These are phyloP conservation scores for Bombus impatiens DNA, from an alignment of 1,140 invertebrate species.

Conservation along the genomic window DNA sequence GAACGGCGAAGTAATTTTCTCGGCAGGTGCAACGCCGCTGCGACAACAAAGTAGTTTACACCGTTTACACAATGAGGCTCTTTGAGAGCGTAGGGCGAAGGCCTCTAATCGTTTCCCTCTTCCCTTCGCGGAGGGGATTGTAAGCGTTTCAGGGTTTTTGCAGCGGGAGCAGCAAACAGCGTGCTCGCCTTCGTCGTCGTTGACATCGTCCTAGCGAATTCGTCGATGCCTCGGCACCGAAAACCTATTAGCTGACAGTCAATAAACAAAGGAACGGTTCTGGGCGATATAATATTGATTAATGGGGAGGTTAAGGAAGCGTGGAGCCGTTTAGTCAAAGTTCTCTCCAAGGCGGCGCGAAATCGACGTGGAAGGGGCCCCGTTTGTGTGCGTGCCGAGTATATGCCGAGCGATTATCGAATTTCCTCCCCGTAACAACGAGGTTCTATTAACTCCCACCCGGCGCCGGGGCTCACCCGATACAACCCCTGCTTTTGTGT, in stretches of 20 bases:
- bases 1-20: constrained; percentile 61
- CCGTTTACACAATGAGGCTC: constrained; percentile 65
- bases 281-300: constrained; percentile 83
- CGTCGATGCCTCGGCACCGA: constrained; percentile 68
- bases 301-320: constrained; percentile 83
- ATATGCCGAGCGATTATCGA: constrained; percentile 83
- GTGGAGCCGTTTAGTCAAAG: constrained; percentile 83
- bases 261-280: constrained; percentile 83
- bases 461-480: constrained; percentile 75
- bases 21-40: constrained; percentile 55
- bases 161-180: constrained; percentile 4
- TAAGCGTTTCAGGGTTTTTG: constrained; percentile 56
- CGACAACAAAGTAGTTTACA: constrained; percentile 66
- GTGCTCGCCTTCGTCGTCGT: background rate
- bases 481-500: constrained; percentile 80
- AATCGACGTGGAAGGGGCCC: constrained; percentile 19
- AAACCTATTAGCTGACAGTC: constrained; percentile 82
- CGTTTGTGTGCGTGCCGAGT: constrained; percentile 69
- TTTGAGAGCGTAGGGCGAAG: constrained; percentile 56
- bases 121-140: background rate
- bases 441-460: constrained; percentile 83
- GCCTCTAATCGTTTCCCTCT: constrained; percentile 59
- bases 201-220: constrained; percentile 48
- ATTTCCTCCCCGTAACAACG: constrained; percentile 83
- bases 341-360: constrained; percentile 78